A percentile compares a stretch with the other conserved stretches of the same genome.
Evolutionary conservation across 2,888 invertebrate species (phyloP).

Genomic region (Brachylomia viminalis): DNA sequence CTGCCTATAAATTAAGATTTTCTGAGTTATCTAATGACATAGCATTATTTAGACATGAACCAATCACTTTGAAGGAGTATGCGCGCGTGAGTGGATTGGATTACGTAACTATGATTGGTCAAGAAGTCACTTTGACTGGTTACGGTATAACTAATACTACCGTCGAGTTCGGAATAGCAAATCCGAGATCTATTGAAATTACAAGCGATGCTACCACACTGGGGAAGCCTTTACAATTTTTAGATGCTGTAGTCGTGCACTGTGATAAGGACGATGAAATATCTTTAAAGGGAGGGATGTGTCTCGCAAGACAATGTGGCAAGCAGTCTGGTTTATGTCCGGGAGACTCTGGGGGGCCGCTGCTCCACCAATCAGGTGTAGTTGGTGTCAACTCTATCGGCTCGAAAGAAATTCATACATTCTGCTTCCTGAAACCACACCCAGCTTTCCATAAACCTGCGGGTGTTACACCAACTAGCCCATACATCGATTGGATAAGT

Average conservation of each 20-base stretch:
- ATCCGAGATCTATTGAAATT: fast-evolving
- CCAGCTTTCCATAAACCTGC: constrained; percentile 4
- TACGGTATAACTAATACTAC: constrained; percentile 28
- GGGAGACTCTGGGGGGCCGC: constrained; percentile 49
- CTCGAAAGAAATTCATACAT: fast-evolving
- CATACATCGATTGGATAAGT: constrained; percentile 43
- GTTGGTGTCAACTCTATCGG: constrained; percentile 32
- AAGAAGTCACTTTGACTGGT: constrained; percentile 31
- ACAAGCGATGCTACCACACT: background rate
- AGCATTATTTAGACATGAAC: constrained; percentile 33
- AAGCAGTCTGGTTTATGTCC: background rate
- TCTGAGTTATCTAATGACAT: constrained; percentile 25
- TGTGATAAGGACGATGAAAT: fast-evolving
- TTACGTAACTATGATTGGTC: constrained; percentile 26
- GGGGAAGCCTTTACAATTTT: constrained; percentile 30
- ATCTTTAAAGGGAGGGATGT: constrained; percentile 1
- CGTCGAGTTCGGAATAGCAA: fast-evolving
- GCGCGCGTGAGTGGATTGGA: constrained; percentile 44
- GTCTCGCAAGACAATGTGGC: constrained; percentile 37
- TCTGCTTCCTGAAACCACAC: background rate
- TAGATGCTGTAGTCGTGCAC: constrained; percentile 29
- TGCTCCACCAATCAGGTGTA: constrained; percentile 44
- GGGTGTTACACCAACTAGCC: constrained; percentile 31
- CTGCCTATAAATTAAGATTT: background rate
- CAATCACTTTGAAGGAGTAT: constrained; percentile 22